These are phyloP conservation scores for Uria lomvia DNA, from an alignment of 2,113 vertebrate species.

Conservation along the genomic window DNA sequence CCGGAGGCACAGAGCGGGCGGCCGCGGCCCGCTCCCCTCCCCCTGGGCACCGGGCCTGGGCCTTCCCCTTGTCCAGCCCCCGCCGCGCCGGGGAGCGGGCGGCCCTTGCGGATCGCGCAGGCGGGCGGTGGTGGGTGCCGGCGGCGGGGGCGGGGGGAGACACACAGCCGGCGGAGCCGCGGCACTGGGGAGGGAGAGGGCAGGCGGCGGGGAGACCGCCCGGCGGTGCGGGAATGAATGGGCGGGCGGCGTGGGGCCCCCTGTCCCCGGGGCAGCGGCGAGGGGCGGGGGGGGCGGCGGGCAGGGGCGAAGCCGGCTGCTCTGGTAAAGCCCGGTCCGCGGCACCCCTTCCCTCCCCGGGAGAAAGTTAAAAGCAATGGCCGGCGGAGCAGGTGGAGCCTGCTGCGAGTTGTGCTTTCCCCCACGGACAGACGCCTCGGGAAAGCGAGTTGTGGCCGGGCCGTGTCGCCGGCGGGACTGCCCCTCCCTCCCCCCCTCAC, in stretches of 20 bases:
- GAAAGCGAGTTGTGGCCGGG: neutral
- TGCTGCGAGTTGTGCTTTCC: neutral
- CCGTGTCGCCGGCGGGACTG: neutral
- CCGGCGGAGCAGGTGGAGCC: neutral
- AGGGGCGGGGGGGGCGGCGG: neutral
- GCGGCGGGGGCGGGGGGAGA: neutral
- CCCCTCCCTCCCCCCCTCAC: neutral
- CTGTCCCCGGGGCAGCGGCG: too few species aligned
- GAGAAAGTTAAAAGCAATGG: neutral
- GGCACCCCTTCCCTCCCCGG: neutral
- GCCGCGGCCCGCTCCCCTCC: neutral
- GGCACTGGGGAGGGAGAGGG: neutral
- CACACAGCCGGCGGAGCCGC: neutral
- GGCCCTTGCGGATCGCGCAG: neutral
- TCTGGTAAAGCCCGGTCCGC: neutral
- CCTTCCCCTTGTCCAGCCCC: constrained; percentile 24
- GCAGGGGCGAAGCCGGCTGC: neutral
- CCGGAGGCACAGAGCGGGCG: neutral
- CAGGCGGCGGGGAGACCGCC: neutral
- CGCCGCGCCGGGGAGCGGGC: neutral
- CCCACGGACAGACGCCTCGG: neutral
- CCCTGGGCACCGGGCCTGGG: neutral
- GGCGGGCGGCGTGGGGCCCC: neutral
- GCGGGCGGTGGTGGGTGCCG: neutral
- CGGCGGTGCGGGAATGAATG: neutral